Base-by-base conservation (phyloP, 2,888 invertebrate species). In the Ophion ellenae region DNA sequence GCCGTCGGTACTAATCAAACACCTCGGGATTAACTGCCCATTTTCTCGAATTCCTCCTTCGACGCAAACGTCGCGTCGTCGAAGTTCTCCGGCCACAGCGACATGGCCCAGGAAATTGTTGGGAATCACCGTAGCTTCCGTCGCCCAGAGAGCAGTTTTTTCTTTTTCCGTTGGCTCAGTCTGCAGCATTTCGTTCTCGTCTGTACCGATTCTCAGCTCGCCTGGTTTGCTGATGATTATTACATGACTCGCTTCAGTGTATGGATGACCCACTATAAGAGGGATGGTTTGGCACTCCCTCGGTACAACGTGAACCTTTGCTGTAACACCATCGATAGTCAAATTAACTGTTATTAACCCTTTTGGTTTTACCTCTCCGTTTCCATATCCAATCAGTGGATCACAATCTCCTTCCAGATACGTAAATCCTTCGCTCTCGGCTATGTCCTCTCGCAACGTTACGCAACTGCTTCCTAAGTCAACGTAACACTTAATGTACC, bases 1-100 rank as follows among this genome's bases (percentile, higher is more conserved):
- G 20, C 80, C 78, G 61, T 86, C 84, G 11, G n/a, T n/a, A n/a
- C 53, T 32, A 11, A 88, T 71, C 14, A 88, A 11, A 66, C 84
- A 86, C 61, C 87, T 20, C 11, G 87, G 87, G n/a, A 89, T 84
- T 40, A 79, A 11, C 24, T 69, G 71, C 63, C 87, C 87, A 17
- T 69, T 83, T 53, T 83, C 84, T 20, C 86, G 67, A 17, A 85
- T n/a, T 4, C 89, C 86, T 64, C 87, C 88, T 74, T 88, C 87
- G 10, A 86, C 28, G 73, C 81, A 86, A 20, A 87, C 53, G 17
- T 88, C 84, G 2, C 57, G 4, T 61, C 76, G 66, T 24, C 11
- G 47, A n/a, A 83, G 9, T n/a, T 73, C 69, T 10, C 82, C 70
- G 9, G 28, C 53, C 9, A 88, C 86, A 14, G 57, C 71, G 20